These are phyloP conservation scores for Ephydatia muelleri DNA, from an alignment of 37 sponge, comb jelly and placozoan species.

Conservation along the genomic window DNA sequence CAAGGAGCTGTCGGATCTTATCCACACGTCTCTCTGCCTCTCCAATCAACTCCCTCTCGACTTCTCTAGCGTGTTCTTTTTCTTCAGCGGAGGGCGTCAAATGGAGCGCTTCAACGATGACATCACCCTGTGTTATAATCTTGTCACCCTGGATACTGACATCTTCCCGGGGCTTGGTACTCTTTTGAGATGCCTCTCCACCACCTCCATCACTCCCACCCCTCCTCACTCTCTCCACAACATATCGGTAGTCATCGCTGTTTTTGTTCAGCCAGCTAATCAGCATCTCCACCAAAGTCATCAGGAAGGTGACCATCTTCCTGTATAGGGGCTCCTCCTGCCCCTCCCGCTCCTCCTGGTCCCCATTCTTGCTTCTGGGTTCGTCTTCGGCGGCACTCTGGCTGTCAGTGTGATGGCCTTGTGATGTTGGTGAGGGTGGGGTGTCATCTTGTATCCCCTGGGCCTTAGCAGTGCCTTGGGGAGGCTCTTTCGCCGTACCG, in stretches of 20 bases:
- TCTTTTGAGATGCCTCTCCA: not conserved
- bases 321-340: conserved; percentile 8
- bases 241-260: conserved; percentile 43
- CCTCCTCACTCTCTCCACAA: conserved; percentile 16
- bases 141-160: too few species aligned
- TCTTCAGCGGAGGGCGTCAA: conserved; percentile 19
- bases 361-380: not conserved
- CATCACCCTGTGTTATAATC: conserved; percentile 19
- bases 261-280: conserved; percentile 52
- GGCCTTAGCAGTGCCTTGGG: too few species aligned
- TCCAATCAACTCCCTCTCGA: conserved; percentile 13
- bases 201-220: not conserved
- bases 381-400: not conserved
- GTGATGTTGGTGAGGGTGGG: not conserved
- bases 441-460: too few species aligned
- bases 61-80: not conserved
- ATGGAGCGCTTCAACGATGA: conserved; percentile 1
- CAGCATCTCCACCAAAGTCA: conserved; percentile 31
- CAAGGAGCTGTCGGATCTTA: conserved; percentile 12
- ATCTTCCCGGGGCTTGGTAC: conserved; percentile 4
- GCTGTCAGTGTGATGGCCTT: not conserved
- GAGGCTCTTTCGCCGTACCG: not conserved
- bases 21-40: conserved; percentile 9
- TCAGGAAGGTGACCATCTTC: not conserved
- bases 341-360: not conserved